Percentiles rank a stretch among this genome's conserved stretches.
These are phyloP conservation scores for Tridacna gigas DNA, from an alignment of 2,888 invertebrate genomes.

Conservation along the genomic window DNA sequence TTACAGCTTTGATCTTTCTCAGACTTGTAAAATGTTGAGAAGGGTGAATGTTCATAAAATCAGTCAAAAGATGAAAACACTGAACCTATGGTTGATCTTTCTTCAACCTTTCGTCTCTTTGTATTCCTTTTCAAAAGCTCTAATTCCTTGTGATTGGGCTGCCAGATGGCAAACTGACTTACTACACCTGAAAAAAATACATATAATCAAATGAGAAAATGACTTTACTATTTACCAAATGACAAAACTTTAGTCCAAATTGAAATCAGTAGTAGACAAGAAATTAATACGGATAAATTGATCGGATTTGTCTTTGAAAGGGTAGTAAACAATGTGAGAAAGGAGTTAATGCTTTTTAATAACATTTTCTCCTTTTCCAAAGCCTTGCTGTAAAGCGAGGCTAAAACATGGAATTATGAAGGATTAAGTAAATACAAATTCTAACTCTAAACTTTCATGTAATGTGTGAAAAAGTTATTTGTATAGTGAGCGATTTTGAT, in stretches of 20 bases:
- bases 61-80: conserved; percentile 55
- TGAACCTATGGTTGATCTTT: conserved; percentile 92
- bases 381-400: too few species aligned
- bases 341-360: too few species aligned
- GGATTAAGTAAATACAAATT: too few species aligned
- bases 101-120: conserved; percentile 91
- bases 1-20: not conserved
- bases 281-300: too few species aligned
- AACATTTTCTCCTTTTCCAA: too few species aligned
- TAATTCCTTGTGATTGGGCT: conserved; percentile 91
- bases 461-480: too few species aligned
- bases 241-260: not conserved
- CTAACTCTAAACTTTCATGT: too few species aligned
- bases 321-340: too few species aligned
- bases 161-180: conserved; percentile 89
- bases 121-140: conserved; percentile 91
- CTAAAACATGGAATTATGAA: too few species aligned
- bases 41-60: not conserved
- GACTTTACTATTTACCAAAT: not conserved
- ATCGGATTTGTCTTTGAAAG: too few species aligned
- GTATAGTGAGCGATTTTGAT: too few species aligned
- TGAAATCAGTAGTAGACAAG: not conserved
- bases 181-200: conserved; percentile 38
- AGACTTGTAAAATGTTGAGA: not conserved
- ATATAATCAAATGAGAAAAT: not conserved